Evolutionary conservation across 2,888 invertebrate genomes (phyloP).

Genomic region (Lasioglossum leucozonium): DNA sequence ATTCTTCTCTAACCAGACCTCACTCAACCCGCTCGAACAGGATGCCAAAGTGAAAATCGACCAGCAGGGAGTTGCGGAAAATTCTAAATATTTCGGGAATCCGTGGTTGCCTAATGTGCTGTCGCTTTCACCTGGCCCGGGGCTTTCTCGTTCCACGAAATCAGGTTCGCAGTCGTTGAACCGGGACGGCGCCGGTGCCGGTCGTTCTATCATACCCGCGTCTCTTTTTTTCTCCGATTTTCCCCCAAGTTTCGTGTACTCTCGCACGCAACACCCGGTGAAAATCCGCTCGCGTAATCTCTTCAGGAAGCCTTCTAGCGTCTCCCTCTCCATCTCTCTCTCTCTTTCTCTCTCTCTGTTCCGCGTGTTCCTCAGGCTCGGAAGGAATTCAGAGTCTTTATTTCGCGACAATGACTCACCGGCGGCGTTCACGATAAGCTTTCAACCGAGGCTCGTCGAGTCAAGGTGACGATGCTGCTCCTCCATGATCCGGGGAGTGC

Average conservation of each 20-base stretch:
- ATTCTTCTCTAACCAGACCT: background rate
- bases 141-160: slow-evolving; percentile 63
- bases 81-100: background rate
- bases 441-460: slow-evolving; percentile 61
- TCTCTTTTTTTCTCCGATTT: background rate
- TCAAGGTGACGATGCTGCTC: slow-evolving; percentile 64
- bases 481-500: slow-evolving; percentile 46
- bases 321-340: background rate
- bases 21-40: background rate
- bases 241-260: background rate
- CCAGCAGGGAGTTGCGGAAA: background rate
- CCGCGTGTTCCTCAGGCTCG: background rate
- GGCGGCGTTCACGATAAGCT: slow-evolving; percentile 66
- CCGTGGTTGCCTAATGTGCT: slow-evolving; percentile 46
- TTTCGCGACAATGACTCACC: slow-evolving; percentile 77
- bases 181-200: slow-evolving; percentile 36
- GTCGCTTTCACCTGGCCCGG: slow-evolving; percentile 64
- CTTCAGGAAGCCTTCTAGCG: background rate
- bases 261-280: background rate
- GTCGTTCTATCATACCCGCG: background rate
- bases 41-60: background rate
- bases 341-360: background rate
- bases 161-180: slow-evolving; percentile 64
- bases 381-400: slow-evolving; percentile 47
- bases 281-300: slow-evolving; percentile 24